Conservation (phyloP, 2,113 vertebrate species). For the Cephalophus harveyi region DNA sequence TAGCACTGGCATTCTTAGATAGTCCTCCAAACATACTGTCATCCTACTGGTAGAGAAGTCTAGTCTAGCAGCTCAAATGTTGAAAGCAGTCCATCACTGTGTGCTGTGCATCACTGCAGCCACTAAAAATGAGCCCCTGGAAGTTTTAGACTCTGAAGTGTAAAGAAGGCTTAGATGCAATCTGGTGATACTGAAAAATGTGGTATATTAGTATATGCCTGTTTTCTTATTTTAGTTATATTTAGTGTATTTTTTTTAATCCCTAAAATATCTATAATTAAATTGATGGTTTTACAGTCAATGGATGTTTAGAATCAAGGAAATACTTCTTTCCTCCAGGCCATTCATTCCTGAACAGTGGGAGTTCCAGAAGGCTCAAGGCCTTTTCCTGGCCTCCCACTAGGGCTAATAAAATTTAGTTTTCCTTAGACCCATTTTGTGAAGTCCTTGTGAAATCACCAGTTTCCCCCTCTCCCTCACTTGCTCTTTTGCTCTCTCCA, state of each 20-base stretch:
- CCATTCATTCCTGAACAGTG: not conserved
- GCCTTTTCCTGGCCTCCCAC: not conserved
- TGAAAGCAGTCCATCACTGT: not conserved
- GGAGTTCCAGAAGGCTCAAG: not conserved
- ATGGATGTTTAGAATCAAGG: not conserved
- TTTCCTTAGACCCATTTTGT: not conserved
- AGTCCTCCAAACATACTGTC: not conserved
- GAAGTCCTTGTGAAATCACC: not conserved
- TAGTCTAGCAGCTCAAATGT: not conserved
- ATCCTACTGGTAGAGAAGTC: not conserved
- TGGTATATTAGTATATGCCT: not conserved
- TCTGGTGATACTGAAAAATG: not conserved
- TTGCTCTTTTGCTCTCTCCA: not conserved
- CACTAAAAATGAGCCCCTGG: not conserved
- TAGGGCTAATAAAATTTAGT: not conserved
- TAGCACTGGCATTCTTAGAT: not conserved
- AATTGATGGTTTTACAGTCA: not conserved
- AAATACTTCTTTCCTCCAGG: not conserved
- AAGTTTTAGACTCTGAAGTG: not conserved
- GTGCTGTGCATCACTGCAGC: not conserved
- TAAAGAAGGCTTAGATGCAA: not conserved
- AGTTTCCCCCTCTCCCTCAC: not conserved
- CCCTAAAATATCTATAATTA: not conserved
- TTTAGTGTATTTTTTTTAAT: constrained; percentile 22
- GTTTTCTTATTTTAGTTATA: not conserved